Evolutionary conservation across 2,888 invertebrate species (phyloP).

Genomic region (Scaptodrosophila latifasciaeformis): DNA sequence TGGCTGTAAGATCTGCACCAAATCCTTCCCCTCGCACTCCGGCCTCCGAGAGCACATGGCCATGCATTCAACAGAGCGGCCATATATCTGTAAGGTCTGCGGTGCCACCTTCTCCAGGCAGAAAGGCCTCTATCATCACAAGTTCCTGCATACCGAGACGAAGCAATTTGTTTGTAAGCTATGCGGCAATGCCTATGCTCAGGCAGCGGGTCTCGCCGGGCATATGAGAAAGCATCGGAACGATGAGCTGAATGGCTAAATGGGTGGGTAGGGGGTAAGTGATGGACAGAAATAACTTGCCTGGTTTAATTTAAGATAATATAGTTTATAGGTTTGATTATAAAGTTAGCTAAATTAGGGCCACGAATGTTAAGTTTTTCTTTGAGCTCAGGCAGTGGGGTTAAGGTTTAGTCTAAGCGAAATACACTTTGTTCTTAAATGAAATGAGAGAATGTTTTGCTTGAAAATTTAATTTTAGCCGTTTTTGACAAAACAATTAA

Average conservation of each 20-base stretch:
- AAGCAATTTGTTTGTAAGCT: constrained; percentile 71
- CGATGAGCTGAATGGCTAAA: constrained; percentile 39
- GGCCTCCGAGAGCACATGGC: constrained; percentile 65
- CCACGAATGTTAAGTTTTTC: constrained; percentile 18
- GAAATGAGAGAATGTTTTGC: too few species aligned
- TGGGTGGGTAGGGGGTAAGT: not conserved
- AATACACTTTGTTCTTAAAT: not conserved
- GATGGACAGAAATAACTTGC: not conserved
- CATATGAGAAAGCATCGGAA: constrained; percentile 71
- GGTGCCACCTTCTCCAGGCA: constrained; percentile 63
- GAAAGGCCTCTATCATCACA: constrained; percentile 66
- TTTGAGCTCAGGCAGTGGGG: not conserved
- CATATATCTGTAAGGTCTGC: constrained; percentile 61
- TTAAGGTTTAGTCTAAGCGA: constrained; percentile 30
- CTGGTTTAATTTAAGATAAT: constrained; percentile 13
- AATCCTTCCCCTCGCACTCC: constrained; percentile 61
- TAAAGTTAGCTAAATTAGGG: too few species aligned
- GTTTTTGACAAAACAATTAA: constrained; percentile 56
- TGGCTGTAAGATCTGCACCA: constrained; percentile 57
- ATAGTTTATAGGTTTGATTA: not conserved
- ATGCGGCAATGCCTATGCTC: constrained; percentile 68
- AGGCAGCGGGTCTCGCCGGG: constrained; percentile 70
- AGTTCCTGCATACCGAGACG: constrained; percentile 59
- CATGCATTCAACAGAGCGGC: constrained; percentile 67
- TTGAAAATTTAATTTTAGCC: constrained; percentile 55